Conservation (phyloP, 2,888 invertebrate genomes). For the Pecten maximus region DNA sequence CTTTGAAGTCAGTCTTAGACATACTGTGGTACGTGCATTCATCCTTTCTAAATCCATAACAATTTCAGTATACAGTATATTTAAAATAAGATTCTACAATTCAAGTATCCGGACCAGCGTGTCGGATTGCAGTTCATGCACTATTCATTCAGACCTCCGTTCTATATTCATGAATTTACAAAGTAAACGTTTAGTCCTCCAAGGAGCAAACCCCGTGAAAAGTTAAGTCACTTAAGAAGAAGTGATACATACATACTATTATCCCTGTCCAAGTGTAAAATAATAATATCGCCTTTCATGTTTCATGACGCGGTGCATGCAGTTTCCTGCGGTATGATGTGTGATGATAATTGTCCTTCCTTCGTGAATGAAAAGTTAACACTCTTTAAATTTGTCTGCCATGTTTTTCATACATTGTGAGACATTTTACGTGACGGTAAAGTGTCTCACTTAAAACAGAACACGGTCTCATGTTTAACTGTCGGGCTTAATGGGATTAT, state of each 20-base stretch:
- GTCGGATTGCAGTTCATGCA: too few relatives aligned
- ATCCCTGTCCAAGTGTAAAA: background rate
- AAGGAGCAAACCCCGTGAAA: background rate
- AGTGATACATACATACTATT: too few relatives aligned
- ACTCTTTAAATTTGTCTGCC: background rate
- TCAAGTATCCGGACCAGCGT: too few relatives aligned
- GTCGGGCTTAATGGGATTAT: background rate
- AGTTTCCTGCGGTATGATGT: background rate
- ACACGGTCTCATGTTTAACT: background rate
- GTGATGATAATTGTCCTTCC: background rate
- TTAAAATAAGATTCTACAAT: too few relatives aligned
- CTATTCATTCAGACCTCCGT: background rate
- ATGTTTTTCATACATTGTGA: background rate
- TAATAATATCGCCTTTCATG: background rate
- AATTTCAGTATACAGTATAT: too few relatives aligned
- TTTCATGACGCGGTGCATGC: background rate
- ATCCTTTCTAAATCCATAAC: too few relatives aligned
- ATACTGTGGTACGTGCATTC: too few relatives aligned
- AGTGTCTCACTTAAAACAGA: background rate
- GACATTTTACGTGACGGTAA: background rate
- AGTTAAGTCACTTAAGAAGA: background rate
- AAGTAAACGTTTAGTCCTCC: background rate
- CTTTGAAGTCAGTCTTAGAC: too few relatives aligned
- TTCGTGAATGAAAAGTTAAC: background rate
- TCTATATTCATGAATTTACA: background rate